These are phyloP conservation scores for Nasonia vitripennis DNA, from an alignment of 1,140 invertebrate species.

Conservation along the genomic window DNA sequence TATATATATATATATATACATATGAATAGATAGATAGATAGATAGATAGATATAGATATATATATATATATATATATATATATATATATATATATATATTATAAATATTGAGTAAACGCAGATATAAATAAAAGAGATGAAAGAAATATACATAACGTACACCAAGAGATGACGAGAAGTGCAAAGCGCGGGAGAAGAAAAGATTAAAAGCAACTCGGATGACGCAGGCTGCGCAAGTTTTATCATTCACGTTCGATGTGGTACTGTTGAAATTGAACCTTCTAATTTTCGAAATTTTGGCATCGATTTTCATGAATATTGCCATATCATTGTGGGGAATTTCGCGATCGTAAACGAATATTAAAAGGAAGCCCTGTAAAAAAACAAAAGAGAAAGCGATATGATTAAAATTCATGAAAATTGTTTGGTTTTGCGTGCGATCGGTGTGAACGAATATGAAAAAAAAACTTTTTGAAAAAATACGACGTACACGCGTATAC, in stretches of 20 bases:
- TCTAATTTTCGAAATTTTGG: not conserved
- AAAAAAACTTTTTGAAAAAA: too few relatives aligned
- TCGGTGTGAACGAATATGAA: too few relatives aligned
- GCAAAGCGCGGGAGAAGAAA: not conserved
- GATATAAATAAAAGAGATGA: constrained; percentile 53
- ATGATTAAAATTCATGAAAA: too few relatives aligned
- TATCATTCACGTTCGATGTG: not conserved
- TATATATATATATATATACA: constrained; percentile 28
- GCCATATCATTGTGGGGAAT: too few relatives aligned
- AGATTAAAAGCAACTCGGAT: not conserved
- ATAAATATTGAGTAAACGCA: constrained; percentile 47
- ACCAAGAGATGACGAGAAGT: not conserved
- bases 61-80: not conserved
- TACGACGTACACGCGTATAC: not conserved
- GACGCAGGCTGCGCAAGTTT: not conserved
- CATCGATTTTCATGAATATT: too few relatives aligned
- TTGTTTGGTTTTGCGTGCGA: too few relatives aligned
- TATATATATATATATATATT: constrained; percentile 57
- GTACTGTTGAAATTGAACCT: not conserved
- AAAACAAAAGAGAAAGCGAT: too few relatives aligned
- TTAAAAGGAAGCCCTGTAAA: too few relatives aligned
- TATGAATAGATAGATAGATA: too few relatives aligned
- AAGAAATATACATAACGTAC: constrained; percentile 18
- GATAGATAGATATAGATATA: too few relatives aligned
- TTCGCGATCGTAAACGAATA: too few relatives aligned